These are phyloP conservation scores for Nannobrachium achirus DNA, from an alignment of 2,113 vertebrate genomes.

Conservation along the genomic window DNA sequence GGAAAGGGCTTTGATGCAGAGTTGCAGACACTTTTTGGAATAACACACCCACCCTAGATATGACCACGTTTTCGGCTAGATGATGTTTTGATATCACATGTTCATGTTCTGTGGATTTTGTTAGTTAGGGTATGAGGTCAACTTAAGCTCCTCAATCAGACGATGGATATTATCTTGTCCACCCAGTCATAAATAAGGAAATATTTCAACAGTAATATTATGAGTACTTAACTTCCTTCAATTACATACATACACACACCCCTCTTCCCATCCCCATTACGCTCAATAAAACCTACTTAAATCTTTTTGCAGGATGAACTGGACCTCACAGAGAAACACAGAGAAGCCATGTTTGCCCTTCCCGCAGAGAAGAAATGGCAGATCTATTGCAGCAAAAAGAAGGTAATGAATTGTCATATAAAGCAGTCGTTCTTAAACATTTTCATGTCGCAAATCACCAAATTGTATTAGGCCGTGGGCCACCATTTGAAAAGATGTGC, in stretches of 20 bases:
- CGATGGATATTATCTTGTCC: not conserved
- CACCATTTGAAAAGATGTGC: too few relatives aligned
- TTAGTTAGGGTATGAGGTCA: not conserved
- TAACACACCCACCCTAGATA: conserved; percentile 26
- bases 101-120: not conserved
- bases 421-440: too few relatives aligned
- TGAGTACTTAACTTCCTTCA: not conserved
- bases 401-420: conserved; percentile 77
- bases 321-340: conserved; percentile 96
- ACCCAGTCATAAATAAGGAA: not conserved
- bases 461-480: too few relatives aligned
- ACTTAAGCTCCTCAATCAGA: not conserved
- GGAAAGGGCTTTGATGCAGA: conserved; percentile 1
- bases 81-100: not conserved
- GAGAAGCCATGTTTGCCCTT: conserved; percentile 98
- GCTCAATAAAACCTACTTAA: not conserved
- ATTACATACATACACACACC: not conserved
- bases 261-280: not conserved
- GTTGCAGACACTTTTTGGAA: conserved; percentile 21
- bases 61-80: not conserved
- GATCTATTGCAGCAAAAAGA: conserved; percentile 98
- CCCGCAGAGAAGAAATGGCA: conserved; percentile 88
- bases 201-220: not conserved
- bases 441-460: too few relatives aligned
- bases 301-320: conserved; percentile 88